These are phyloP conservation scores for Dolichomitus sp. DNA, from an alignment of 2,888 invertebrate species.

Conservation along the genomic window DNA sequence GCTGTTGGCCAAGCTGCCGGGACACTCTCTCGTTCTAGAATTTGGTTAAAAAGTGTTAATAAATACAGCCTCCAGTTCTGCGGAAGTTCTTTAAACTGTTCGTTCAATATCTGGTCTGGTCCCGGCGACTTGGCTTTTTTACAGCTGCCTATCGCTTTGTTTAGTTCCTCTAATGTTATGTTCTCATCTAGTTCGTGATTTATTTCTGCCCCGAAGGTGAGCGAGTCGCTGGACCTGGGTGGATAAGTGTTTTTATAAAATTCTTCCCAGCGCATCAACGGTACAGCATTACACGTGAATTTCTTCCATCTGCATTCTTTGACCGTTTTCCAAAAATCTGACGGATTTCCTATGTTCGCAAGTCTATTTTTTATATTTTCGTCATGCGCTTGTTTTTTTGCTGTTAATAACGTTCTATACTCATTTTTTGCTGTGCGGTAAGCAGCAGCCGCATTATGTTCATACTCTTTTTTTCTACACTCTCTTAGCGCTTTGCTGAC, in stretches of 20 bases:
- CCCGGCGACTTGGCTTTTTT: slow-evolving; percentile 59
- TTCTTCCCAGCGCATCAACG: slow-evolving; percentile 22
- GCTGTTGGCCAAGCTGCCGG: slow-evolving; percentile 47
- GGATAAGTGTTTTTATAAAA: slow-evolving; percentile 33
- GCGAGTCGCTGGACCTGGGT: background rate
- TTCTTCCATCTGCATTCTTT: slow-evolving; percentile 28
- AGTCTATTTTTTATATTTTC: slow-evolving; percentile 22
- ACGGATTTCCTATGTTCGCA: slow-evolving; percentile 26
- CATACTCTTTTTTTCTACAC: slow-evolving; percentile 12
- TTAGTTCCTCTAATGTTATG: slow-evolving; percentile 30
- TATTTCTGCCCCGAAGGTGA: no score
- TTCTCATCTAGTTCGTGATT: background rate
- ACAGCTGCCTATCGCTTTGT: slow-evolving; percentile 17
- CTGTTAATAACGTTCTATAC: slow-evolving; percentile 16
- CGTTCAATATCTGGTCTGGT: slow-evolving; percentile 50
- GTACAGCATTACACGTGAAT: background rate
- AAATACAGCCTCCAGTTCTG: slow-evolving; percentile 32
- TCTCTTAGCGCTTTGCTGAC: slow-evolving; percentile 16
- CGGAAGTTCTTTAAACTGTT: slow-evolving; percentile 35
- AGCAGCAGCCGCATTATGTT: slow-evolving; percentile 3
- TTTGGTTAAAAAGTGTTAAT: slow-evolving; percentile 28
- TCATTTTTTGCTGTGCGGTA: background rate
- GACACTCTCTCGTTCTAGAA: slow-evolving; percentile 24
- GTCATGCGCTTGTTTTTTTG: slow-evolving; percentile 22
- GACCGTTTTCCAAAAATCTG: slow-evolving; percentile 24